Evolutionary conservation across 2,888 invertebrate species (phyloP).

Genomic region (Cybosia mesomella): DNA sequence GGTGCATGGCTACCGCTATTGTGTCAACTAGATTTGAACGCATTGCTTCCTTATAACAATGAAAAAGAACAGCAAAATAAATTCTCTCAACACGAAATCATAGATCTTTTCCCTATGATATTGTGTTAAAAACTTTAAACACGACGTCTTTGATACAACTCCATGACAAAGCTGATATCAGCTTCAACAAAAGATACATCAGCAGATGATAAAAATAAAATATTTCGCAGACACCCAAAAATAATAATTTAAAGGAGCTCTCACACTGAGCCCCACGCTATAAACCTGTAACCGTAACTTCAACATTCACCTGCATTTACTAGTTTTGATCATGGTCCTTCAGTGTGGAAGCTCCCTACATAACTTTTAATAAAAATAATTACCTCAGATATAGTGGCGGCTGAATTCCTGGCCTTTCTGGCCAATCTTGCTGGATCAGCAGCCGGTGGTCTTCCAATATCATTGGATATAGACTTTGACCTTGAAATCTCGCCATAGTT

Average conservation of each 20-base stretch:
- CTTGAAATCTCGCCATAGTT: conserved; percentile 77
- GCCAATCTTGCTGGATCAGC: conserved; percentile 69
- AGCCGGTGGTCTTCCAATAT: conserved; percentile 84
- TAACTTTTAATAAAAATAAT: conserved; percentile 33
- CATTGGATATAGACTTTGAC: conserved; percentile 87
- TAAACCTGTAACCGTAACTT: background rate
- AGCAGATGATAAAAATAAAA: conserved; percentile 30
- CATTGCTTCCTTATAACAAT: background rate
- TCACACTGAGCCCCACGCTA: background rate
- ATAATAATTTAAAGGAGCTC: conserved; percentile 18
- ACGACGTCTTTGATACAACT: background rate
- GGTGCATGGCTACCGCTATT: background rate
- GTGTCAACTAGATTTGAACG: background rate
- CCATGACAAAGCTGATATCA: background rate
- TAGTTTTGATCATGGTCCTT: background rate
- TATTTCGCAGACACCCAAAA: conserved; percentile 68
- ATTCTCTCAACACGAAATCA: background rate
- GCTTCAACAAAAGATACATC: background rate
- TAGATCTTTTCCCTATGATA: background rate
- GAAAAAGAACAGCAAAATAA: background rate
- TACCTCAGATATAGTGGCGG: conserved; percentile 77
- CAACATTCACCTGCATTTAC: background rate
- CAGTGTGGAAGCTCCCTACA: conserved; percentile 8
- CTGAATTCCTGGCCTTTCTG: conserved; percentile 73
- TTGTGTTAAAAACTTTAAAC: background rate